Base-by-base conservation (phyloP, 2,113 vertebrate genomes). In the Apodemus speciosus region DNA sequence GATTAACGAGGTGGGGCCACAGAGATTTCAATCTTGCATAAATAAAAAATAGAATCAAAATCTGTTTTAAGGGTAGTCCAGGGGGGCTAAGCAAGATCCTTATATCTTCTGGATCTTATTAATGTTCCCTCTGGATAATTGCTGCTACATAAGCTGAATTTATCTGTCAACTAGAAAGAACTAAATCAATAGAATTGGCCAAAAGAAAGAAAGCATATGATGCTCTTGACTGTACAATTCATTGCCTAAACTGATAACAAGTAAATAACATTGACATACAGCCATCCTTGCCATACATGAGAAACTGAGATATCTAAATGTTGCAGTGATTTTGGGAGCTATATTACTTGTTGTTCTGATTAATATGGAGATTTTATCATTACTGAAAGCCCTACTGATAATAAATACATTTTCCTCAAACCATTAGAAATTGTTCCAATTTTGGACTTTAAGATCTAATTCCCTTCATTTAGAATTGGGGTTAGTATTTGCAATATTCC, bases 71-170 rank as follows among this genome's bases (percentile, higher is more conserved):
- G 75, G 35, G 46, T 92, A 85, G 71, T 32, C 53, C 69, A 80
- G 21, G n/a, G 80, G 60, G 32, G 40, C 95, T 85, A 92, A 93
- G 79, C 25, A 94, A 95, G 60, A n/a, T 95, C 23, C 46, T 96
- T 96, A 84, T 91, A 91, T 94, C 91, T 96, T 90, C 23, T 73
- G 80, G 40, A 90, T 94, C 89, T 93, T 96, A 91, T 92, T 96
- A 93, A 90, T 85, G 49, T 71, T 95, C 80, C 66, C 85, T 91
- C 60, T 96, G 73, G 92, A 94, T 94, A 96, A 96, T 91, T 91
- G 79, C 87, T 93, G 80, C 71, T 96, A 92, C 35, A 77, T 85
- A 93, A 89, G 80, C 86, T 96, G 95, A 96, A 96, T 96, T 96
- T 97, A 96, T 94, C 89, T 95, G 53, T 84, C 90, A 93, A 81